Conservation (phyloP, 1,140 invertebrate genomes). For the Hirudo medicinalis region DNA sequence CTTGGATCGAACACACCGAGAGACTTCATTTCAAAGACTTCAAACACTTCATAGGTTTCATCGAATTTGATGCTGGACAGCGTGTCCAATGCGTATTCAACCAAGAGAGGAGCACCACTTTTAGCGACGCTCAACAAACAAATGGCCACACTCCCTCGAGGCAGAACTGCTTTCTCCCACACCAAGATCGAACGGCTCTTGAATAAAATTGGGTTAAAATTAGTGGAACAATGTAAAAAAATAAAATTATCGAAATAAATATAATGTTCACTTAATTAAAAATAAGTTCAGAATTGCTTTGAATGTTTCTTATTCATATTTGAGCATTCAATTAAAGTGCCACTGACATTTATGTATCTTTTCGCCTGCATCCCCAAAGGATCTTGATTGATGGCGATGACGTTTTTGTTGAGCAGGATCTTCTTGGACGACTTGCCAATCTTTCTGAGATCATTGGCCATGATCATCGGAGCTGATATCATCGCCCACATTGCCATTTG, state of each 20-base stretch:
- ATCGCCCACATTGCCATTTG: slow-evolving; percentile 44
- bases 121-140: slow-evolving; percentile 28
- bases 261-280: neutral
- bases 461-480: slow-evolving; percentile 41
- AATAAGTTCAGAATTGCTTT: neutral
- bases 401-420: slow-evolving; percentile 77
- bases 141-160: slow-evolving; percentile 26
- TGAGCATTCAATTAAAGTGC: neutral
- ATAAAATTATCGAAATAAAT: slow-evolving; percentile 4
- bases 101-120: slow-evolving; percentile 26
- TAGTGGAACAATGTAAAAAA: neutral
- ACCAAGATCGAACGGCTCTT: slow-evolving; percentile 24
- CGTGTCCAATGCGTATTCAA: slow-evolving; percentile 48
- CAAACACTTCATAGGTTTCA: slow-evolving; percentile 67
- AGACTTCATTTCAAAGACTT: slow-evolving; percentile 29
- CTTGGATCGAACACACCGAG: slow-evolving; percentile 60
- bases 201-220: slow-evolving; percentile 15
- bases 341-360: slow-evolving; percentile 25
- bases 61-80: slow-evolving; percentile 59
- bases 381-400: slow-evolving; percentile 88
- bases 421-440: slow-evolving; percentile 76
- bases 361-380: slow-evolving; percentile 66
- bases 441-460: slow-evolving; percentile 49
- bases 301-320: too few species aligned
- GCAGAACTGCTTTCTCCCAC: slow-evolving; percentile 30